phyloP scores from a whole-genome alignment of 2,113 vertebrate genomes.

The Toxotes jaculatrix region DNA sequence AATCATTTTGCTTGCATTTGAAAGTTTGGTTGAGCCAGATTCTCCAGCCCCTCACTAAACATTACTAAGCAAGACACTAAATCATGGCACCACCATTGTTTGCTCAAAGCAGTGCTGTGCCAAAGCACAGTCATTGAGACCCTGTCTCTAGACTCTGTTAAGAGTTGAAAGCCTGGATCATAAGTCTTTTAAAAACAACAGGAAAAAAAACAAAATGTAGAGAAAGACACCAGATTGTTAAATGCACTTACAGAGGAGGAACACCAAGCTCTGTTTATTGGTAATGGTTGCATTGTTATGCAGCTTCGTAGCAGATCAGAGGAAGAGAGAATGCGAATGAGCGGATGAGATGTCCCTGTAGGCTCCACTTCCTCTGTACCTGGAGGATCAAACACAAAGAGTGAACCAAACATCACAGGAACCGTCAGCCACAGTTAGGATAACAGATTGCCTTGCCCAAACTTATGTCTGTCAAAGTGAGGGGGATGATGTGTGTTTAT shows the following conservation, averaged over 20 bases:
- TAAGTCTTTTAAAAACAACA: not conserved
- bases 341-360: conserved; percentile 55
- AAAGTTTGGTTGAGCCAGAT: no score
- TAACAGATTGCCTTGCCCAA: conserved; percentile 68
- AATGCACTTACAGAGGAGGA: conserved; percentile 13
- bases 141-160: no score
- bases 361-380: conserved; percentile 71
- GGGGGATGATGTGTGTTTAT: not conserved
- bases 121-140: no score
- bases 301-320: conserved; percentile 66
- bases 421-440: conserved; percentile 67
- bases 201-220: not conserved
- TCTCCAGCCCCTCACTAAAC: no score
- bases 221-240: conserved; percentile 13
- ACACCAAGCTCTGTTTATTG: not conserved
- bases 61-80: no score
- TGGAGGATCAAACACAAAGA: conserved; percentile 73
- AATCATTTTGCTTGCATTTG: no score
- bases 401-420: conserved; percentile 66
- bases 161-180: not conserved
- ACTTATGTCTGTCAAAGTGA: conserved; percentile 62
- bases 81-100: no score
- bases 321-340: conserved; percentile 49
- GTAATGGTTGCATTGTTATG: conserved; percentile 41
- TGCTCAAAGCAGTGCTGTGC: no score